Percentiles rank a stretch among this genome's conserved stretches.
These are phyloP conservation scores for Murina feae DNA, from an alignment of 2,113 vertebrate species.

Conservation along the genomic window DNA sequence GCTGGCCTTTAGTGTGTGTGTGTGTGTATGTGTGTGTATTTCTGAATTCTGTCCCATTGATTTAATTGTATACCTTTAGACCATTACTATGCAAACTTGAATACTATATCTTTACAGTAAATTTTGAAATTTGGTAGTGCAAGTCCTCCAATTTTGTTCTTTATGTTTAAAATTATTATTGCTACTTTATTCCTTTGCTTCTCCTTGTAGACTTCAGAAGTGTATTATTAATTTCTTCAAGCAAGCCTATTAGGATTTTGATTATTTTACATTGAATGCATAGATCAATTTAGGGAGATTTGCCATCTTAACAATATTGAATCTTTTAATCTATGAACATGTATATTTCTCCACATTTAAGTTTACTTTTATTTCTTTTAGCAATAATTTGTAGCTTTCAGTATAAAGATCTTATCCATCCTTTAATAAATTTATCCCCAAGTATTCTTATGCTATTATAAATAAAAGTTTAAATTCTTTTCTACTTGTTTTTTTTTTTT, in stretches of 20 bases:
- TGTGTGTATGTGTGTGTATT: background rate
- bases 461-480: background rate
- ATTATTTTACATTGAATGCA: background rate
- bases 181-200: background rate
- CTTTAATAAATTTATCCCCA: background rate
- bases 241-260: background rate
- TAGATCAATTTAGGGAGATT: background rate
- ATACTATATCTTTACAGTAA: background rate
- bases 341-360: background rate
- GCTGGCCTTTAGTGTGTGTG: too few species aligned
- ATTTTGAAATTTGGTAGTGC: background rate
- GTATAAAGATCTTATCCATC: background rate
- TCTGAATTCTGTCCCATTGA: background rate
- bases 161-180: background rate
- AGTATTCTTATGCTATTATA: background rate
- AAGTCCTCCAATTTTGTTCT: background rate
- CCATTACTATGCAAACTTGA: background rate
- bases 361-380: background rate
- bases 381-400: background rate
- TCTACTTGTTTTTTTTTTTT: background rate
- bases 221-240: background rate
- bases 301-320: background rate
- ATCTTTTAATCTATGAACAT: background rate
- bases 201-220: background rate
- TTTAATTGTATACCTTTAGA: background rate